A percentile compares a stretch with the other conserved stretches of the same genome.
Conservation (phyloP, 2,797 vertebrate species). For the Chaetophractus vellerosus region DNA sequence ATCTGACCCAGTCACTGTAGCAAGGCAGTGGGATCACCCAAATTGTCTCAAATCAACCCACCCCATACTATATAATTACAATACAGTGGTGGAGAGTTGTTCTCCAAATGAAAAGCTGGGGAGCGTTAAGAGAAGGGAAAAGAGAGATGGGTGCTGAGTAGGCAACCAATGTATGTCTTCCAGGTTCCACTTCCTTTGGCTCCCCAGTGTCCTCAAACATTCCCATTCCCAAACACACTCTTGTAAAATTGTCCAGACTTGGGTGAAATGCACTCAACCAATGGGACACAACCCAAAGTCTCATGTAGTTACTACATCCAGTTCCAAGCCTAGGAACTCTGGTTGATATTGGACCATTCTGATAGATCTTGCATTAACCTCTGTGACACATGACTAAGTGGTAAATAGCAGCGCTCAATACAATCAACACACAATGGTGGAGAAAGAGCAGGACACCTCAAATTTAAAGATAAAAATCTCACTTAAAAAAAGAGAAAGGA, state of each 20-base stretch:
- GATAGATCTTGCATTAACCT: not conserved
- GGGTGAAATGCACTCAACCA: not conserved
- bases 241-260: not conserved
- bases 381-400: not conserved
- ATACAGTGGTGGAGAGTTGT: not conserved
- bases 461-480: not conserved
- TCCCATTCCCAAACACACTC: not conserved
- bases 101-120: not conserved
- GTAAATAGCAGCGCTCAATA: not conserved
- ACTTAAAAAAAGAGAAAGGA: not conserved
- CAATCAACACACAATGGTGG: not conserved
- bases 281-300: not conserved
- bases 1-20: not conserved
- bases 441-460: not conserved
- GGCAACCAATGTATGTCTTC: not conserved
- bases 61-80: not conserved
- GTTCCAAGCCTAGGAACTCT: not conserved
- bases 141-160: not conserved
- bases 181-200: not conserved
- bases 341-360: not conserved
- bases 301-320: not conserved
- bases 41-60: not conserved
- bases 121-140: not conserved
- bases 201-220: not conserved
- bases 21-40: not conserved